Evolutionary conservation across 2,888 invertebrate species (phyloP).

Genomic region (Oscheius sp.): DNA sequence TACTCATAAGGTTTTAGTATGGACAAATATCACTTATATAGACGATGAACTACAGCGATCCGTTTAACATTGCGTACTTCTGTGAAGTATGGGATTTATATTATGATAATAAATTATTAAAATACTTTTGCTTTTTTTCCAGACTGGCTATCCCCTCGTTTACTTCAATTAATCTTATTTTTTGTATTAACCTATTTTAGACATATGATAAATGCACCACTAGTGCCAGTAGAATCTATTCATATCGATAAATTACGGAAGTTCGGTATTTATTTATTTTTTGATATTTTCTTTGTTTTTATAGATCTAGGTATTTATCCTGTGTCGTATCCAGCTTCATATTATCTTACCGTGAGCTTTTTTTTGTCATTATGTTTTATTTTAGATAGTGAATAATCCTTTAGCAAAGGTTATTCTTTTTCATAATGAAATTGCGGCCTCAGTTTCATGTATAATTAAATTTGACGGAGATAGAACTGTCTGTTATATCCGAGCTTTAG

Average conservation of each 20-base stretch:
- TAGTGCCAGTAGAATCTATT: slow-evolving; percentile 23
- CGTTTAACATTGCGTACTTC: not conserved
- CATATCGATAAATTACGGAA: slow-evolving; percentile 26
- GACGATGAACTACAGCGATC: slow-evolving; percentile 74
- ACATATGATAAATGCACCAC: no score
- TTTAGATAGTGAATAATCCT: slow-evolving; percentile 31
- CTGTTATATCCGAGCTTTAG: slow-evolving; percentile 39
- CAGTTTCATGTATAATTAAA: slow-evolving; percentile 38
- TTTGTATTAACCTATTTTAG: no score
- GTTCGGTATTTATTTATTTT: no score
- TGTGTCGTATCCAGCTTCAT: slow-evolving; percentile 35
- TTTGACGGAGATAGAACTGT: slow-evolving; percentile 22
- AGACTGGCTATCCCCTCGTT: not conserved
- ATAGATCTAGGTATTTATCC: slow-evolving; percentile 35
- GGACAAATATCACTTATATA: slow-evolving; percentile 93
- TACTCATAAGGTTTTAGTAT: slow-evolving; percentile 84
- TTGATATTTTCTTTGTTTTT: no score
- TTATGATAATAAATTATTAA: no score
- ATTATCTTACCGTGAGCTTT: slow-evolving; percentile 32
- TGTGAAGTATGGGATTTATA: not conserved
- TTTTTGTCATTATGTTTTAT: not conserved
- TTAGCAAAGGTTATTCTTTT: slow-evolving; percentile 26
- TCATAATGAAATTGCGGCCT: slow-evolving; percentile 34
- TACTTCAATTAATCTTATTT: not conserved
- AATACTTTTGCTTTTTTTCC: no score